Conservation (phyloP, 2,797 vertebrate genomes). For the Pipistrellus nathusii region DNA sequence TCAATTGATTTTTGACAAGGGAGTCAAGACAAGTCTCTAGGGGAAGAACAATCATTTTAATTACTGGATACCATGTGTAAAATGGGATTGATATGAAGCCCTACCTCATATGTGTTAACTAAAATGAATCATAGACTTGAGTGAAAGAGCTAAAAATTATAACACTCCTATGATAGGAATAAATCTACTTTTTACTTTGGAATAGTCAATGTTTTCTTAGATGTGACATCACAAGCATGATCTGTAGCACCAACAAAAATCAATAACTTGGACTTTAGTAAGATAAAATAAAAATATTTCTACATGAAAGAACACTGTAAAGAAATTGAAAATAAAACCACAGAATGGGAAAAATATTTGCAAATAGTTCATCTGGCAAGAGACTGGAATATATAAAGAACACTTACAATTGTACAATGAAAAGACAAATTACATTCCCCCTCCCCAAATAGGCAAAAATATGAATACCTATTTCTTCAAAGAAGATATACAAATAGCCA, state of each 20-base stretch:
- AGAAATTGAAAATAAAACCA: background rate
- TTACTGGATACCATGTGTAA: background rate
- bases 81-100: background rate
- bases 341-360: constrained; percentile 17
- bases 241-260: background rate
- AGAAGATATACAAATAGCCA: background rate
- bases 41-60: background rate
- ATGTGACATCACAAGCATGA: background rate
- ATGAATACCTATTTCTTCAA: background rate
- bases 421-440: background rate
- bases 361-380: background rate
- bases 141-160: constrained; percentile 1
- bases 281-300: background rate
- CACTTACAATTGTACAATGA: background rate
- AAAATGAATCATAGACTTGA: background rate
- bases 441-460: background rate
- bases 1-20: background rate
- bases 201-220: background rate
- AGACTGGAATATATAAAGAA: background rate
- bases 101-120: background rate
- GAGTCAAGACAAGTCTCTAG: background rate
- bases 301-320: background rate
- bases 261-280: background rate
- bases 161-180: background rate
- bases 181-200: background rate